Conservation (phyloP, 2,888 invertebrate species). For the Tenthredo amoena region DNA sequence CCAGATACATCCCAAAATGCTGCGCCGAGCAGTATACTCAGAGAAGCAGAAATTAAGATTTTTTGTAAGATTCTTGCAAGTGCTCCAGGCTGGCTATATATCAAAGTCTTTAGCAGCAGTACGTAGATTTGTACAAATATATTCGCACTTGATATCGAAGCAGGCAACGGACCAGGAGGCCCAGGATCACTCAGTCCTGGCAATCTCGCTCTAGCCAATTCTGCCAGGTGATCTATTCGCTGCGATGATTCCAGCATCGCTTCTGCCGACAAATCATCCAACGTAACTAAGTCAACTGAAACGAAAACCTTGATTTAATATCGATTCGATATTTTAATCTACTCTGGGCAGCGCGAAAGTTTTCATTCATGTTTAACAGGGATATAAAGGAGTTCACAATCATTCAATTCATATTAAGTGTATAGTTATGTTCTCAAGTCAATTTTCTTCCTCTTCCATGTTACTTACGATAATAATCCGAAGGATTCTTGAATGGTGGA, state of each 20-base stretch:
- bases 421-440: background rate
- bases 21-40: slow-evolving; percentile 91
- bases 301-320: slow-evolving; percentile 57
- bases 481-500: slow-evolving; percentile 97
- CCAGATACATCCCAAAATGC: slow-evolving; percentile 93
- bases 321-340: background rate
- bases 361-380: background rate
- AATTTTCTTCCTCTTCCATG: background rate
- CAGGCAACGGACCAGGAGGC: slow-evolving; percentile 88
- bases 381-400: background rate
- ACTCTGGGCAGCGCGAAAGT: background rate
- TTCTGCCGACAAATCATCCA: slow-evolving; percentile 95
- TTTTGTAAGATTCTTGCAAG: slow-evolving; percentile 89
- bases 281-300: slow-evolving; percentile 94
- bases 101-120: slow-evolving; percentile 82
- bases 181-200: slow-evolving; percentile 84
- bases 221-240: slow-evolving; percentile 93
- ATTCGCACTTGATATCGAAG: slow-evolving; percentile 84
- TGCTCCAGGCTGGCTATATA: slow-evolving; percentile 93
- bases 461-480: slow-evolving; percentile 95
- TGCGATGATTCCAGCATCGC: slow-evolving; percentile 97
- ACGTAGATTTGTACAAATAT: slow-evolving; percentile 87
- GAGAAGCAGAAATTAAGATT: slow-evolving; percentile 88
- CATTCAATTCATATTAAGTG: background rate
- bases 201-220: slow-evolving; percentile 87